phyloP scores from a whole-genome alignment of 2,113 vertebrate species.

The Callaeas wilsoni region DNA sequence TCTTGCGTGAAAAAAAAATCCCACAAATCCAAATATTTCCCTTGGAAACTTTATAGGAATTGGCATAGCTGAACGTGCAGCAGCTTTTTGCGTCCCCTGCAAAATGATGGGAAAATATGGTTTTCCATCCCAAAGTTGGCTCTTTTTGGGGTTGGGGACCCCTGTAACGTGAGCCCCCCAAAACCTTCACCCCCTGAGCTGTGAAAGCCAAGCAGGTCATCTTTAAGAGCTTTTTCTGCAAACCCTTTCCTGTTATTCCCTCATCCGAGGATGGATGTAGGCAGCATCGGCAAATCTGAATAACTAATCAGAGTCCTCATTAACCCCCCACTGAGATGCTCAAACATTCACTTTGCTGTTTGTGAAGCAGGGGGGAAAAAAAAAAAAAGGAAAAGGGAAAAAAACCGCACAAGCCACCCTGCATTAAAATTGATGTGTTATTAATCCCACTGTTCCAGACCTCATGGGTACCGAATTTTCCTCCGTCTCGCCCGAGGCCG shows the following conservation, averaged over 20 bases:
- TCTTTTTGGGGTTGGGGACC: neutral
- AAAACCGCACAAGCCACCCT: neutral
- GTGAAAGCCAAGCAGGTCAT: neutral
- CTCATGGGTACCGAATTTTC: conserved; percentile 14
- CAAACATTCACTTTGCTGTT: conserved; percentile 89
- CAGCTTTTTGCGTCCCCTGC: fast-evolving
- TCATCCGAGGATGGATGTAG: conserved; percentile 65
- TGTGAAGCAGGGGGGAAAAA: conserved; percentile 68
- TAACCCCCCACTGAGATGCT: conserved; percentile 87
- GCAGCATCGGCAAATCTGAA: conserved; percentile 74
- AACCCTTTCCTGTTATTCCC: conserved; percentile 2
- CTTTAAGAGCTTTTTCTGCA: conserved; percentile 19
- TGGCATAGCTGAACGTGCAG: fast-evolving
- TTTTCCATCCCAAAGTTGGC: neutral
- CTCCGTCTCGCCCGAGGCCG: conserved; percentile 31
- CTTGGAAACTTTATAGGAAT: neutral
- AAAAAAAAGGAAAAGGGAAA: neutral
- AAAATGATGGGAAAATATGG: neutral
- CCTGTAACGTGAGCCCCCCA: fast-evolving
- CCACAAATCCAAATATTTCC: neutral
- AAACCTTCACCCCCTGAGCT: neutral
- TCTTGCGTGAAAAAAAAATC: fast-evolving
- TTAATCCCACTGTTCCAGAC: conserved; percentile 73
- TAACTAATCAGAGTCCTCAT: conserved; percentile 95
- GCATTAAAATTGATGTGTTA: conserved; percentile 78